These are phyloP conservation scores for Spea multiplicata DNA, from an alignment of 2,113 vertebrate species.

Conservation along the genomic window DNA sequence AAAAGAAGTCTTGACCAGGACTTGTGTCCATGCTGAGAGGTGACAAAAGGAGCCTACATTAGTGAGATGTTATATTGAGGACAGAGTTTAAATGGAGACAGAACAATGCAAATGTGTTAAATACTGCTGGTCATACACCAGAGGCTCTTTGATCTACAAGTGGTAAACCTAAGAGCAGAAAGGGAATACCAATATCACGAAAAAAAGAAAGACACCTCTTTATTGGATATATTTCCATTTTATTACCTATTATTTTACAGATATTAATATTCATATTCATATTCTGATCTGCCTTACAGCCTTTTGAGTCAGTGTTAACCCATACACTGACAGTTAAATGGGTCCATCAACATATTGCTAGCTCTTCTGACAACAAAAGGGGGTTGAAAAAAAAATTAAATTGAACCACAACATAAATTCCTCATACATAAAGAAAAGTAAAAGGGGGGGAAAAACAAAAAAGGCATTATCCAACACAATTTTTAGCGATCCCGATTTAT, in stretches of 20 bases:
- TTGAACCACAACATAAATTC: slow-evolving; percentile 52
- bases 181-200: slow-evolving; percentile 9
- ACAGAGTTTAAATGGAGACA: too few species aligned
- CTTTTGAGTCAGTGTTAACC: slow-evolving; percentile 3
- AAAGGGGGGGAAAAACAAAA: slow-evolving; percentile 26
- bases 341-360: background rate
- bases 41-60: too few species aligned
- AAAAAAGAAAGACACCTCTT: background rate
- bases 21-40: too few species aligned
- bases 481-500: slow-evolving; percentile 52
- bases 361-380: slow-evolving; percentile 2
- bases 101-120: background rate
- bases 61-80: too few species aligned
- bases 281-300: slow-evolving; percentile 17
- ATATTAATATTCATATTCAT: slow-evolving; percentile 41
- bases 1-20: too few species aligned
- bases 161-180: background rate
- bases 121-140: background rate
- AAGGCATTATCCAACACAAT: slow-evolving; percentile 33
- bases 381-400: slow-evolving; percentile 26
- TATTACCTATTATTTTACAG: slow-evolving; percentile 48
- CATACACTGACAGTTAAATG: background rate
- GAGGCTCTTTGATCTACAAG: background rate
- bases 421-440: slow-evolving; percentile 57
- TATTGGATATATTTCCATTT: slow-evolving; percentile 40